A percentile compares a stretch with the other conserved stretches of the same genome.
phyloP scores from a whole-genome alignment of 2,113 vertebrate genomes.

The Tricholaema leucomelas region DNA sequence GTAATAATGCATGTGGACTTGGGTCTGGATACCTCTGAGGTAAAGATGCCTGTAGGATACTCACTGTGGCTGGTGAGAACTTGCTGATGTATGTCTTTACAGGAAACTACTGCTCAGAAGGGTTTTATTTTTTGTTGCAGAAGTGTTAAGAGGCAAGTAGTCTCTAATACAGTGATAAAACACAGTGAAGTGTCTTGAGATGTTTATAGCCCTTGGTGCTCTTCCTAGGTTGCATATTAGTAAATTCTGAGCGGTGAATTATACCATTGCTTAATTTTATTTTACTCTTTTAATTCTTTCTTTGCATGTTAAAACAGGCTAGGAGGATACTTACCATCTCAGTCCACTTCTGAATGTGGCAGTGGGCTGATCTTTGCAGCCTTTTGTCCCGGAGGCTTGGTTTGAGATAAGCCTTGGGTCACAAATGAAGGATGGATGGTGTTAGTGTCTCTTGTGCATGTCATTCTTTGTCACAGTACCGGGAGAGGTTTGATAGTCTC shows the following conservation, averaged over 20 bases:
- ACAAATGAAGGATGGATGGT: not conserved
- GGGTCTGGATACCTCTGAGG: not conserved
- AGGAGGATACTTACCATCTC: not conserved
- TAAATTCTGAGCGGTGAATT: conserved; percentile 60
- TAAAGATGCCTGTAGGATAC: not conserved
- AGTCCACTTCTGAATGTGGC: not conserved
- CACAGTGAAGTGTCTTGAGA: conserved; percentile 45
- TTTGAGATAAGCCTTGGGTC: not conserved
- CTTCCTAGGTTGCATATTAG: conserved; percentile 59
- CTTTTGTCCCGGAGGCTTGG: not conserved
- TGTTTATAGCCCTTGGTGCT: conserved; percentile 62
- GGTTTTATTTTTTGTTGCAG: conserved; percentile 61
- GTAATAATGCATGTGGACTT: not conserved
- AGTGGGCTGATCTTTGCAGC: not conserved
- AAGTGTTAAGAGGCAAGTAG: conserved; percentile 58
- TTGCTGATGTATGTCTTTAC: conserved; percentile 32
- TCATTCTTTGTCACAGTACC: not conserved
- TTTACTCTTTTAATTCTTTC: conserved; percentile 42
- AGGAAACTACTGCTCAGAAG: conserved; percentile 38
- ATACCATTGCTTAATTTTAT: conserved; percentile 52
- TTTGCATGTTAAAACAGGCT: not conserved
- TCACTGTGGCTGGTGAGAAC: not conserved
- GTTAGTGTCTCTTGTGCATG: not conserved
- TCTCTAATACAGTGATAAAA: conserved; percentile 63
- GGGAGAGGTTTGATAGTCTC: not conserved